Base-by-base conservation (phyloP, 2,888 invertebrate genomes). In the Baccha elongata region DNA sequence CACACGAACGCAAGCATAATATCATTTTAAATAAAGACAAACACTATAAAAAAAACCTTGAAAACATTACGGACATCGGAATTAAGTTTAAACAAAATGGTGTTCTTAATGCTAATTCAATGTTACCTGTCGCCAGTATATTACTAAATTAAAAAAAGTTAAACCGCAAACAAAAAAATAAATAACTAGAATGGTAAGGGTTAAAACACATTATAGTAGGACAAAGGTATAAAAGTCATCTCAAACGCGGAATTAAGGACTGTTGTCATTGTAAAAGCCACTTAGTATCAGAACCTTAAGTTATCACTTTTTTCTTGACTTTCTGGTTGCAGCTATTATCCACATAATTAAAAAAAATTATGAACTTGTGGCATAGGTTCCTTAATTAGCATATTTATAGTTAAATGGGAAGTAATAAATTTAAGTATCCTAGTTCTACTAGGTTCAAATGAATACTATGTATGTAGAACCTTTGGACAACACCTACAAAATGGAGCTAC, bases 51-150 rank as follows among this genome's bases (percentile, higher is more conserved):
- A 23, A 23, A 23, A 5, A 23, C 23, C 5, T 23, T 23, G 23
- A 23, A 23, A n/a, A n/a, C n/a, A n/a, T n/a, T 23, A 23, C 23
- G 5, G 5, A 23, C 3, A 5, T 23, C 23, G 23, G 3, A 23
- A 71, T 64, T 64, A 65, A 71, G 71, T 71, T 71, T 71, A 78
- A 71, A 64, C 35, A 71, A 78, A 71, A 71, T 78, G 71, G 29
- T n/a, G n/a, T 71, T 78, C 58, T 23, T 78, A 79, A 79, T 79
- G 79, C 72, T 73, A 60, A 72, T 79, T 79, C 72, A 60, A 73
- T 79, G 79, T 79, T 23, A 26, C 44, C 73, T 79, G 79, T 73
- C 79, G 37, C 26, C 65, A 40, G 60, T 73, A 67, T 73, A 73
- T 79, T 67, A 79, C 48, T 67, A 64, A 79, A 73, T 79, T 79